These are phyloP conservation scores for Noctuana brunneofusca DNA, from an alignment of 2,888 invertebrate species.

Conservation along the genomic window DNA sequence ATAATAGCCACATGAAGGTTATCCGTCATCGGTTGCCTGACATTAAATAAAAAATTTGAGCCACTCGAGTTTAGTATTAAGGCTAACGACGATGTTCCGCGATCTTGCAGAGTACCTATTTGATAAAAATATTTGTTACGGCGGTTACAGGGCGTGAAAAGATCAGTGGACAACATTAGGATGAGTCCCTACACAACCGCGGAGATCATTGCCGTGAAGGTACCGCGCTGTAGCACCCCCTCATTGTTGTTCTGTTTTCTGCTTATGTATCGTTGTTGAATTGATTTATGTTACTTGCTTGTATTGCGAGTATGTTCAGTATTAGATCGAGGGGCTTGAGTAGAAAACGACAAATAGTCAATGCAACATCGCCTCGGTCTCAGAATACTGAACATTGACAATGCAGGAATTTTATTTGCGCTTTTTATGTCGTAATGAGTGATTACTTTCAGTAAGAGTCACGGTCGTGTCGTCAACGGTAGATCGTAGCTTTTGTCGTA, in stretches of 20 bases:
- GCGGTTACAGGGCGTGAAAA: constrained; percentile 91
- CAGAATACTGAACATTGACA: not conserved
- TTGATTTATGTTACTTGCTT: not conserved
- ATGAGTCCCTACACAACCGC: constrained; percentile 84
- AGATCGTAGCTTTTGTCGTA: not conserved
- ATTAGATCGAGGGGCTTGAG: not conserved
- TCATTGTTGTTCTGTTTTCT: not conserved
- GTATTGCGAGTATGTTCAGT: not conserved
- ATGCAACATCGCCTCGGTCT: not conserved
- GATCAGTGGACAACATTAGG: constrained; percentile 94
- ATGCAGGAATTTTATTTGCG: constrained; percentile 25
- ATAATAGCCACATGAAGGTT: no score
- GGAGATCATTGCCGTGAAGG: constrained; percentile 98
- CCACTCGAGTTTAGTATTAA: no score
- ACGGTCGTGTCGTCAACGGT: not conserved
- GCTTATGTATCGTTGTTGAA: not conserved
- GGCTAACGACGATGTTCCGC: no score
- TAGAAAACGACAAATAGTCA: not conserved
- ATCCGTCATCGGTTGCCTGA: no score
- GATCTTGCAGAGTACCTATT: no score
- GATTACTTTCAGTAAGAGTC: not conserved
- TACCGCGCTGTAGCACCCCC: constrained; percentile 69
- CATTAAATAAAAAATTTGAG: no score
- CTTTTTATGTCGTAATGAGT: constrained; percentile 6
- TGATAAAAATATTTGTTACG: constrained; percentile 26